Evolutionary conservation across 2,888 invertebrate genomes (phyloP), one percentile per base, ranked within the genome.

Genomic region (Opisthograptis luteolata): DNA sequence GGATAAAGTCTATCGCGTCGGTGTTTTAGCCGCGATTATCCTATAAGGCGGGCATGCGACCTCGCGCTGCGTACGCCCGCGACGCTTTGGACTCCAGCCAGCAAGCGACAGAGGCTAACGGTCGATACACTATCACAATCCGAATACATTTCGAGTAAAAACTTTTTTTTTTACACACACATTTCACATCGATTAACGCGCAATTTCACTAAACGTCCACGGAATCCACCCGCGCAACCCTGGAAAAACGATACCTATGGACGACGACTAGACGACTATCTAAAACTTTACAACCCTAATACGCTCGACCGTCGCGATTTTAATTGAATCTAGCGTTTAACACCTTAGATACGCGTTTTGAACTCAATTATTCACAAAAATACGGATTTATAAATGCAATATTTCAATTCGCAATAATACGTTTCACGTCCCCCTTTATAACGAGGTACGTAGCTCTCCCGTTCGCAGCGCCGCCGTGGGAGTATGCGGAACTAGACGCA

Each of bases 401-500:
- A 83, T 22, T 79, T 79, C 76, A 79, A 81, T 84, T 44, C 39
- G 34, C 45, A 22, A 75, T 80, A 84, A 79, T 83, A 79, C 81
- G 81, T 83, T 85, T 84, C 81, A 83, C 76, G 73, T 73, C 75
- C 77, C 68, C 62, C n/a, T n/a, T n/a, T 79, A 80, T 70, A 79
- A 68, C 78, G 73, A 77, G 73, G 76, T 82, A 83, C 76, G 76
- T 81, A 81, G 76, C 71, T 70, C 76, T 75, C 71, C 64, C 76
- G 81, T 60, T 70, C 64, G 69, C 73, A 84, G 86, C 88, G 88
- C 88, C 73, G 67, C 78, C 55, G 66, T 84, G 90, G 85, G 82
- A 82, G 73, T 81, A 79, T 80, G 86, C 74, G 79, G 84, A 84
- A 89, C 87, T 84, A 85, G 62, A 60, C 73, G 76, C 79, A 78